Evolutionary conservation across 2,113 vertebrate genomes (phyloP), one percentile per base, ranked within the genome.

Genomic region (Thalassoma bifasciatum): DNA sequence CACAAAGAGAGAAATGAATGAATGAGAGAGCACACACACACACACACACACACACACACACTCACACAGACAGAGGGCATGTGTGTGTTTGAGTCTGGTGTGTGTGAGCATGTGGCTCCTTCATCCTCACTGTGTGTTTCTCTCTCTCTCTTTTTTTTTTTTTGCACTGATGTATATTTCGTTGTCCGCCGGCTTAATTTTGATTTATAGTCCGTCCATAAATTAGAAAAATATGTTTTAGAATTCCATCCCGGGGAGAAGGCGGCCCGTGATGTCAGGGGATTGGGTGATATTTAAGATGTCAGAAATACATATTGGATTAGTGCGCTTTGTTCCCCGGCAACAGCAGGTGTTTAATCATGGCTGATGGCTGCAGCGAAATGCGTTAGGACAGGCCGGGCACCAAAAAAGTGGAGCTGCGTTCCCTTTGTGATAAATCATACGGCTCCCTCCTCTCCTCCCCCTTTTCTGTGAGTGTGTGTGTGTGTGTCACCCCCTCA

Each of bases 251-350:
- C 96, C 89, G 93, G 92, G 94, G 96, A 96, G 96, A 81, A 96
- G 94, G 95, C 95, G 94, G 95, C 95, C 95, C 94, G 95, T 95
- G 95, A 96, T 97, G 96, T 97, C 98, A 96, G 95, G 98, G 97
- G 97, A 99, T 94, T 95, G 95, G 96, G 94, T 97, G 97, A 98
- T 98, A 98, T 98, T 97, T 97, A 96, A 97, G 96, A 96, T 98
- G 98, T 99, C 96, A 98, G 96, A 98, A 98, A 98, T 97, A 98
- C 98, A 98, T 99, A 99, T 98, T 98, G 98, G 96, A 98, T 99
- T 98, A 98, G 96, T 93, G 95, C 93, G 96, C 96, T 98, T 99
- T 99, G 97, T 99, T 97, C 96, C 96, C 95, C 94, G 94, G 95
- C 95, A 96, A 96, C 96, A 98, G 96, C 96, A 99, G 97, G 96